phyloP scores from a whole-genome alignment of 2,113 vertebrate species.

The Benitochromis conjunctus region DNA sequence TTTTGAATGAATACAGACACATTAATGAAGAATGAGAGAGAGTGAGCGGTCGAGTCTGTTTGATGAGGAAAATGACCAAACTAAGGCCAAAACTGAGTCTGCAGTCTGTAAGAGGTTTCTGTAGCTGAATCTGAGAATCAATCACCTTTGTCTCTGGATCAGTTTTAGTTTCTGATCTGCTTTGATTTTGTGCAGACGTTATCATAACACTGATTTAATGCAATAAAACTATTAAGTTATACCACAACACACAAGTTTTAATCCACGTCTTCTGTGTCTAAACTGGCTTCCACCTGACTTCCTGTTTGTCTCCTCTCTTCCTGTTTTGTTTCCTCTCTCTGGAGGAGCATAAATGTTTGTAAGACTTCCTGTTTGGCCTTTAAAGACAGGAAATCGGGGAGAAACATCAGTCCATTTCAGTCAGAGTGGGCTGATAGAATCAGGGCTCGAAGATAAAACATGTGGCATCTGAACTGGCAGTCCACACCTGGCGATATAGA shows the following conservation, averaged over 20 bases:
- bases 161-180: fast-evolving
- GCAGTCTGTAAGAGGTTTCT: neutral
- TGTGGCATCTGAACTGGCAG: fast-evolving
- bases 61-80: fast-evolving
- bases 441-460: neutral
- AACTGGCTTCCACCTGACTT: neutral
- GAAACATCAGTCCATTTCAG: neutral
- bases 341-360: neutral
- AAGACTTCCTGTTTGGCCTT: neutral
- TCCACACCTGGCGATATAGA: neutral
- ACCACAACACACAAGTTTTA: neutral
- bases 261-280: neutral
- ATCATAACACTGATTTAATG: neutral
- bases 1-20: neutral
- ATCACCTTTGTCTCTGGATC: neutral
- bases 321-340: neutral
- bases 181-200: neutral
- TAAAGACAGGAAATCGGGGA: neutral
- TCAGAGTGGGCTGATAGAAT: neutral
- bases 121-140: fast-evolving
- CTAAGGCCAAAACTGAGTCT: fast-evolving
- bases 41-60: neutral
- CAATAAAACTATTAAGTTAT: neutral
- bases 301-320: neutral
- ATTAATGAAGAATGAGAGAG: neutral